Base-by-base conservation (phyloP, 2,113 vertebrate genomes). In the Meleagris gallopavo region DNA sequence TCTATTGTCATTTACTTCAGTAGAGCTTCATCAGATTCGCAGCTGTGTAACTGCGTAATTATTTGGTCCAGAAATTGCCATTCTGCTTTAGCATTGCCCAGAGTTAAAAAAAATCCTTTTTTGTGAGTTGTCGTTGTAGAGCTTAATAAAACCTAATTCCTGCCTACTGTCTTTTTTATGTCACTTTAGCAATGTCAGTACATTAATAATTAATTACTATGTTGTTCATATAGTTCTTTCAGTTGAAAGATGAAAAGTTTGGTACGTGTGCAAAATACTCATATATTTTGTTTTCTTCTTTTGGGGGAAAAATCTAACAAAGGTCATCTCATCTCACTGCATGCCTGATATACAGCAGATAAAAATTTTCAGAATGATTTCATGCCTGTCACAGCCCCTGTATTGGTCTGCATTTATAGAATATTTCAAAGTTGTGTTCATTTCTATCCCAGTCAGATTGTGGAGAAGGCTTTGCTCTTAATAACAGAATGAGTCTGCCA, bases 331-430 rank as follows among this genome's bases (percentile, higher is more conserved):
- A 67, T 89, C 88, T 82, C 50, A 70, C 6, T 22, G 38, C 43
- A 89, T 82, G 76, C 34, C 45, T 70, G 75, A 92, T 88, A 71
- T 12, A 82, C 41, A 95, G 50, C 57, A 93, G 90, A 95, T 86
- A 89, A 95, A 93, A 96, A 94, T 52, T 91, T 96, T 92, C 88
- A 84, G 69, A 55, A 79, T 96, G 95, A 95, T 97, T 97, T 95
- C 88, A 91, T 93, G 90, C 83, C 72, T 92, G 92, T 93, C 91
- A 91, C 62, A 92, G 48, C 8, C 61, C 65, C 66, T 84, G 50
- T 88, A 86, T 96, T 93, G 81, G 81, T 88, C 88, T 95, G 45
- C 75, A 76, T 94, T 96, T 96, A 88, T 84, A 50, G 81, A 97
- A 82, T 93, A 95, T 93, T 97, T 96, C 72, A 92, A 92, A 93